Percentiles rank a stretch among this genome's conserved stretches.
These are phyloP conservation scores for Ambastaia sidthimunki DNA, from an alignment of 2,797 vertebrate species.

Conservation along the genomic window DNA sequence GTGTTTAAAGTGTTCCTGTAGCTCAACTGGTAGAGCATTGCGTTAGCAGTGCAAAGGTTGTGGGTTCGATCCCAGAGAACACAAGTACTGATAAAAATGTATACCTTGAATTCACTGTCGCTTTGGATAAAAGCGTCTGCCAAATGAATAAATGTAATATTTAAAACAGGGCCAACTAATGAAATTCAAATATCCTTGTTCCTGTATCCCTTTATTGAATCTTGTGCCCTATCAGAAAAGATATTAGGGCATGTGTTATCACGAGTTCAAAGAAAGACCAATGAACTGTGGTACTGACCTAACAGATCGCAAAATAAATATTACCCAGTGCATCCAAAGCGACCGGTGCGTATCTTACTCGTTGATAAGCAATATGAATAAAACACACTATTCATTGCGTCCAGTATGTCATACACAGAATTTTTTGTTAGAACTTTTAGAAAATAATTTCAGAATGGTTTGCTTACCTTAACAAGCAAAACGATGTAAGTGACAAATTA, in stretches of 20 bases:
- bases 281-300: no score
- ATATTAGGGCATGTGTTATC: conserved; percentile 60
- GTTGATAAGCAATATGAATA: background rate
- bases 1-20: no score
- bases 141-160: no score
- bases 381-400: no score
- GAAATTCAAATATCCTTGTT: conserved; percentile 44
- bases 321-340: conserved; percentile 26
- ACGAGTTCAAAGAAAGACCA: conserved; percentile 57
- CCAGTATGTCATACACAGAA: no score
- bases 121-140: no score
- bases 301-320: conserved; percentile 14
- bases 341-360: background rate
- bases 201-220: conserved; percentile 55
- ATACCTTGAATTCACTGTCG: no score
- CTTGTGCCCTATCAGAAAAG: conserved; percentile 35
- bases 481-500: no score
- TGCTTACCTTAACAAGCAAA: background rate
- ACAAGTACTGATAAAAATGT: no score
- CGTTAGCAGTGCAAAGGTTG: no score
- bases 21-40: no score
- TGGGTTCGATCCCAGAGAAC: no score
- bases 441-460: background rate
- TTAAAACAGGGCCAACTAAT: conserved; percentile 50
- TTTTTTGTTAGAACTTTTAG: background rate